Conservation (phyloP, 2,888 invertebrate genomes). For the Synergus itoensis region DNA sequence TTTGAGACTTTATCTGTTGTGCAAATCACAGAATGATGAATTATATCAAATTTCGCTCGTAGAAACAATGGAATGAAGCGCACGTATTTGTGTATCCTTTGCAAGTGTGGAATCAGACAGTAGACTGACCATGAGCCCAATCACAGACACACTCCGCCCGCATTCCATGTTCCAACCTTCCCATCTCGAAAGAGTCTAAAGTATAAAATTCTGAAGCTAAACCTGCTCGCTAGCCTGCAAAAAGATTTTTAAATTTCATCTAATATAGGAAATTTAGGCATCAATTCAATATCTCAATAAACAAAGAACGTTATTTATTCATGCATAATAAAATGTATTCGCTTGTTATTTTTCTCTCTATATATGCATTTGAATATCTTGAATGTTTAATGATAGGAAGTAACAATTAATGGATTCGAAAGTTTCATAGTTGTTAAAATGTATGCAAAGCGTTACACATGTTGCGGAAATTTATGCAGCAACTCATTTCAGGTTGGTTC, state of each 20-base stretch:
- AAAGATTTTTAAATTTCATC: background rate
- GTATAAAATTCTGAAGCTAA: constrained; percentile 40
- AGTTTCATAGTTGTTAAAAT: no score
- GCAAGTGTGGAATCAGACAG: background rate
- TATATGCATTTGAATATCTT: background rate
- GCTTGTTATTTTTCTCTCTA: no score
- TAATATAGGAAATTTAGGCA: background rate
- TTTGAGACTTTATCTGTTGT: constrained; percentile 1
- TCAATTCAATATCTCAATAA: background rate
- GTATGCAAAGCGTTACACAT: background rate
- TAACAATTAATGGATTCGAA: background rate
- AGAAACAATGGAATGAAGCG: constrained; percentile 25
- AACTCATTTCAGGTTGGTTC: background rate
- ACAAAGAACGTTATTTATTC: no score
- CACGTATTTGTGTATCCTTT: constrained; percentile 19
- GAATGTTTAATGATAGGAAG: background rate
- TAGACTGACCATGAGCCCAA: constrained; percentile 71
- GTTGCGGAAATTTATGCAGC: background rate
- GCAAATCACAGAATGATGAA: constrained; percentile 23
- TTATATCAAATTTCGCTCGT: constrained; percentile 25
- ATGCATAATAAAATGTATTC: no score
- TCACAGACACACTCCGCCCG: constrained; percentile 72
- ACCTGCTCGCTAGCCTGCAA: background rate
- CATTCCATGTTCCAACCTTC: constrained; percentile 72
- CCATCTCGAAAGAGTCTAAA: constrained; percentile 63